These are phyloP conservation scores for Caiman crocodilus DNA, from an alignment of 2,797 vertebrate species.

Conservation along the genomic window DNA sequence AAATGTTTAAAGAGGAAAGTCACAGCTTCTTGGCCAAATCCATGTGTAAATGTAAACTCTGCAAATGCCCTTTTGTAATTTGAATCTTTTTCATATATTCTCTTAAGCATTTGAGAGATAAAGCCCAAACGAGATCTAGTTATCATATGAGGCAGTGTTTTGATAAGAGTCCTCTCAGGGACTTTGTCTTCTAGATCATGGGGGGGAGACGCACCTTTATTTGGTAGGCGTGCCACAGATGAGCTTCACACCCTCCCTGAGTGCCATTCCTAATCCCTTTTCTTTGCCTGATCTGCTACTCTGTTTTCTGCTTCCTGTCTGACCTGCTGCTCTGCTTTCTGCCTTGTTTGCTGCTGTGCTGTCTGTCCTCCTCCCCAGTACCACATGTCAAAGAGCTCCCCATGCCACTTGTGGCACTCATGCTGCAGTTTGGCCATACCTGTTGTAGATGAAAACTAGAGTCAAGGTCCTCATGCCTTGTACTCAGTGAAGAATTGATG, in stretches of 20 bases:
- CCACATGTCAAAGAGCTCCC: too few species aligned
- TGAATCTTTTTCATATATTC: background rate
- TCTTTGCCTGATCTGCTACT: too few species aligned
- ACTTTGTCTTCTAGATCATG: background rate
- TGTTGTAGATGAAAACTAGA: too few species aligned
- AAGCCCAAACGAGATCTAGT: background rate
- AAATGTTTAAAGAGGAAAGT: background rate
- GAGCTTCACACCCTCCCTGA: too few species aligned
- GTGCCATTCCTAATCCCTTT: too few species aligned
- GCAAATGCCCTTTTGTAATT: background rate
- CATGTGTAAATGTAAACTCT: background rate
- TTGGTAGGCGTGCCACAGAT: too few species aligned
- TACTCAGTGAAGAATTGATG: too few species aligned
- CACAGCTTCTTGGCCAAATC: background rate
- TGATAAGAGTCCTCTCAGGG: background rate
- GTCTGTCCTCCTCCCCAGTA: too few species aligned
- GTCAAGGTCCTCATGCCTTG: too few species aligned
- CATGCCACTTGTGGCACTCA: too few species aligned
- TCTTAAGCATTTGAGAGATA: background rate
- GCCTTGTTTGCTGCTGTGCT: background rate
- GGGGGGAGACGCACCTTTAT: background rate
- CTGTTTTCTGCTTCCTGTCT: background rate
- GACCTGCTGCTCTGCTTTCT: background rate
- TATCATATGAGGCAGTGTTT: background rate
- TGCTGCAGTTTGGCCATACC: too few species aligned